These are phyloP conservation scores for Neodiprion pinetum DNA, from an alignment of 1,140 invertebrate species.

Conservation along the genomic window DNA sequence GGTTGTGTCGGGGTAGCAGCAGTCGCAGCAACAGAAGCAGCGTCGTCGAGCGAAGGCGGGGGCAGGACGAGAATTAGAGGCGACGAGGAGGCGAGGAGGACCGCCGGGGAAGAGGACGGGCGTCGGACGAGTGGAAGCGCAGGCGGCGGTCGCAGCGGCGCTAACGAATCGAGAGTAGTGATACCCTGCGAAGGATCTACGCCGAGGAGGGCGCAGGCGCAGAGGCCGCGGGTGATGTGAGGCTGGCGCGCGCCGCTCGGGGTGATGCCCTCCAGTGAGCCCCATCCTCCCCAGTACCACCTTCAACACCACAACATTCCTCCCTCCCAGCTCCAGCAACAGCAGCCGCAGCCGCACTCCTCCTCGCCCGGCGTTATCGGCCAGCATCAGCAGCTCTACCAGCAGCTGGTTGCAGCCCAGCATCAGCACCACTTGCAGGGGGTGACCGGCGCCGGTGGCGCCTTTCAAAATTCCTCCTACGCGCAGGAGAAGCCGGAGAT, in stretches of 20 bases:
- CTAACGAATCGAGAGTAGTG: background rate
- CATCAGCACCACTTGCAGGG: slow-evolving; percentile 55
- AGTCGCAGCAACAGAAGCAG: slow-evolving; percentile 6
- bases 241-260: slow-evolving; percentile 60
- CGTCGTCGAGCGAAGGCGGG: slow-evolving; percentile 13
- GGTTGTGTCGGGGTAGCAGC: slow-evolving; percentile 54
- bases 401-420: slow-evolving; percentile 57
- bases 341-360: background rate
- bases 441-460: slow-evolving; percentile 55
- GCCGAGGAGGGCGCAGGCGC: slow-evolving; percentile 25
- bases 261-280: slow-evolving; percentile 62
- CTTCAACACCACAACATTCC: slow-evolving; percentile 59
- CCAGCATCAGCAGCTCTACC: slow-evolving; percentile 57
- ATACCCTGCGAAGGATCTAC: background rate
- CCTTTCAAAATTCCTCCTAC: slow-evolving; percentile 57
- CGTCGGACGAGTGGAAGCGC: background rate
- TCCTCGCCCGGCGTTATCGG: slow-evolving; percentile 45
- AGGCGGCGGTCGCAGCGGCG: background rate
- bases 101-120: background rate
- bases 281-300: slow-evolving; percentile 60
- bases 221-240: slow-evolving; percentile 59
- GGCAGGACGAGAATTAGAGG: slow-evolving; percentile 24
- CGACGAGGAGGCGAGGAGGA: slow-evolving; percentile 28
- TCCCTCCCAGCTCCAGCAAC: slow-evolving; percentile 50
- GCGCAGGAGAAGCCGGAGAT: slow-evolving; percentile 61